Percentiles rank a stretch among this genome's conserved stretches.
Evolutionary conservation across 2,888 invertebrate genomes (phyloP).

Genomic region (Labia minor): DNA sequence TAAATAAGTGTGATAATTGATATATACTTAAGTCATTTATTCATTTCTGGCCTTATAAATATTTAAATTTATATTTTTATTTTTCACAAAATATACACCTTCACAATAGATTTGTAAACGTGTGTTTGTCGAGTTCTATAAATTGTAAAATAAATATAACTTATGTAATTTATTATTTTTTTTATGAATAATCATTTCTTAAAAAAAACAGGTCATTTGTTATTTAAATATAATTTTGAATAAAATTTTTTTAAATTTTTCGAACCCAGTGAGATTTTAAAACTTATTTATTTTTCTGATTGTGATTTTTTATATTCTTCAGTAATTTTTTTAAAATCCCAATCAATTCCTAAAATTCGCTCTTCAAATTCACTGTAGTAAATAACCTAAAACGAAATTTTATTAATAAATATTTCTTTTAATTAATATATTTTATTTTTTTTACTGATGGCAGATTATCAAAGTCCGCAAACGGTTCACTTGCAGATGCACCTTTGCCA

Average conservation of each 20-base stretch:
- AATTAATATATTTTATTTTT: not conserved
- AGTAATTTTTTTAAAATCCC: slow-evolving; percentile 3
- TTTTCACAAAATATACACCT: not conserved
- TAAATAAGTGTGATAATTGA: slow-evolving; percentile 13
- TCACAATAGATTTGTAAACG: slow-evolving; percentile 2
- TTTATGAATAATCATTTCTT: not conserved
- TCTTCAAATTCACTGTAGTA: slow-evolving; percentile 5
- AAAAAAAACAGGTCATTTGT: slow-evolving; percentile 1
- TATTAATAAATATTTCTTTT: not conserved
- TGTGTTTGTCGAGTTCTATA: not conserved
- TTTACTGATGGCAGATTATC: not conserved
- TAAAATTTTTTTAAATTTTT: slow-evolving; percentile 3
- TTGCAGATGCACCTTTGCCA: not conserved
- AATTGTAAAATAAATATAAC: slow-evolving; percentile 13
- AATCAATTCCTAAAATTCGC: not conserved
- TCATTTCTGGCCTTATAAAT: not conserved
- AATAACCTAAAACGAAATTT: not conserved
- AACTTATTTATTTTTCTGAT: not conserved
- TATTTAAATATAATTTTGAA: slow-evolving; percentile 1
- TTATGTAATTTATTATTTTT: not conserved
- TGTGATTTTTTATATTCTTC: slow-evolving; percentile 5
- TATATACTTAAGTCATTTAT: not conserved
- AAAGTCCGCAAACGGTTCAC: not conserved
- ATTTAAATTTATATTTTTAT: slow-evolving; percentile 4
- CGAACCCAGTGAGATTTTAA: not conserved